Conservation (phyloP, 2,888 invertebrate genomes). For the Drosophila monieri region DNA sequence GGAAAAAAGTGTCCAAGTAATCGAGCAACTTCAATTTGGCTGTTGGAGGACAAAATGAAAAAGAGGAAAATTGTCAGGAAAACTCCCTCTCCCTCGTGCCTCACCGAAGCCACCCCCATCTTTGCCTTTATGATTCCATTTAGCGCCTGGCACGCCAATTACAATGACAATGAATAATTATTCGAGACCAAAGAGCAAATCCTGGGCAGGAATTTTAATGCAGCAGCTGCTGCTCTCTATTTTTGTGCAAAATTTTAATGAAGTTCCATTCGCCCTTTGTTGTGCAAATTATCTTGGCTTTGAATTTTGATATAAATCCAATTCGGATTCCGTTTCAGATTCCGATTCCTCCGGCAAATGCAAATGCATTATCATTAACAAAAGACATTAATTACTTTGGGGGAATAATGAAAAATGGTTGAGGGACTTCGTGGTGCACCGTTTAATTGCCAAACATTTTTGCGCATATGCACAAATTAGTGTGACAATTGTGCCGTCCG, state of each 20-base stretch:
- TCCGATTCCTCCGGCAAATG: constrained; percentile 38
- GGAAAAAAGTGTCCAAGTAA: constrained; percentile 55
- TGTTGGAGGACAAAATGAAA: constrained; percentile 56
- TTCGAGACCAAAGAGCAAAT: constrained; percentile 65
- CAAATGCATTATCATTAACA: constrained; percentile 61
- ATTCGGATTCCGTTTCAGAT: constrained; percentile 8
- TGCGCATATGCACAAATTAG: constrained; percentile 72
- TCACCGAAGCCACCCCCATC: constrained; percentile 3
- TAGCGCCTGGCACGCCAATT: constrained; percentile 76
- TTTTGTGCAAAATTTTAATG: constrained; percentile 39
- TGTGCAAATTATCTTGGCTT: constrained; percentile 53
- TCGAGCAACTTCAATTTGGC: constrained; percentile 55
- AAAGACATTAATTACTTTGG: constrained; percentile 64
- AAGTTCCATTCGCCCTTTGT: constrained; percentile 55
- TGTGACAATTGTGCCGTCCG: constrained; percentile 55
- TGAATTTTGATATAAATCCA: constrained; percentile 31
- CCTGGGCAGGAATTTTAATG: constrained; percentile 63
- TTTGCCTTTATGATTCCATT: constrained; percentile 58
- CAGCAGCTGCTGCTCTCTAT: constrained; percentile 60
- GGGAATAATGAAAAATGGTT: constrained; percentile 58
- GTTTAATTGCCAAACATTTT: constrained; percentile 72
- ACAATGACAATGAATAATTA: constrained; percentile 80
- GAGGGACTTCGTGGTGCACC: constrained; percentile 28
- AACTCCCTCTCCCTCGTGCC: constrained; percentile 13
- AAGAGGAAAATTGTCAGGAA: constrained; percentile 51